Conservation (phyloP, 1,140 invertebrate genomes). For the Penaeus japonicus region DNA sequence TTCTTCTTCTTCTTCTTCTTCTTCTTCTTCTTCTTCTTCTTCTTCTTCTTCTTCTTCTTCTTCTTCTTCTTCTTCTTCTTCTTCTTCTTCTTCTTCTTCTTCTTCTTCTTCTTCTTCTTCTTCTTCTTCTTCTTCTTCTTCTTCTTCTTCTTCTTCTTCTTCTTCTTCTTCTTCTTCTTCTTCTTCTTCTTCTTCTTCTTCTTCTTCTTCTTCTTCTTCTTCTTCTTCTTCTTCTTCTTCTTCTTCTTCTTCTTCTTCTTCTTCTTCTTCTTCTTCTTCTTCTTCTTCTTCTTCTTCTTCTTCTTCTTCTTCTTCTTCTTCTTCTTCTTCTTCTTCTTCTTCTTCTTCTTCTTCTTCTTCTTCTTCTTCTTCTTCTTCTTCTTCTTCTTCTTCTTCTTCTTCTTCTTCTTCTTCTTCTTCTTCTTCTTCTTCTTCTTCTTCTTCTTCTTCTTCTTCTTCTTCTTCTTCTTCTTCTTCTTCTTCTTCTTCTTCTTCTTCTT, state of each 20-base stretch:
- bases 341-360: neutral
- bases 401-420: neutral
- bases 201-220: neutral
- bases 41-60: neutral
- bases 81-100: neutral
- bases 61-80: neutral
- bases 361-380: neutral
- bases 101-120: neutral
- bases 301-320: constrained; percentile 41
- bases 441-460: neutral
- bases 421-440: neutral
- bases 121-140: neutral
- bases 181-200: neutral
- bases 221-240: neutral
- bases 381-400: neutral
- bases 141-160: neutral
- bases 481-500: too few relatives aligned
- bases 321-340: constrained; percentile 64
- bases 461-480: too few relatives aligned
- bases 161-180: neutral
- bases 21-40: too few relatives aligned
- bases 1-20: neutral
- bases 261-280: constrained; percentile 64
- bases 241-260: neutral
- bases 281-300: neutral